These are phyloP conservation scores for Crotalus viridis DNA, from an alignment of 2,113 vertebrate genomes.

Conservation along the genomic window DNA sequence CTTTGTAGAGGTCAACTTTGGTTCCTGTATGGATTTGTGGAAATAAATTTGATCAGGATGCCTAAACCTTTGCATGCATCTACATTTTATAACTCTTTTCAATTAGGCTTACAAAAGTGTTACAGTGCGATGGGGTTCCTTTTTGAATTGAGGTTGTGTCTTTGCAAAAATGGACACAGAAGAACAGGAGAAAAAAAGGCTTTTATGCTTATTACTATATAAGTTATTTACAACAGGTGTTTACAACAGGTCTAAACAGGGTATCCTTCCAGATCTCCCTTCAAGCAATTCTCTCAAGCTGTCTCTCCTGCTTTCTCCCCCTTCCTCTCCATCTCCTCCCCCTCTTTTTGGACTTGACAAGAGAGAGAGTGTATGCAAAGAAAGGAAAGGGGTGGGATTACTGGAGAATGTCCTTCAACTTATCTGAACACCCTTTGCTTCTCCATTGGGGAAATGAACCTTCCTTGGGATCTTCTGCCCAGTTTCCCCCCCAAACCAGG, in stretches of 20 bases:
- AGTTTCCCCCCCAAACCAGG: background rate
- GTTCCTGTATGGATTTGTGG: background rate
- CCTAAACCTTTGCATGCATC: background rate
- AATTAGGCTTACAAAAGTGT: background rate
- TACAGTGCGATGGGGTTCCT: background rate
- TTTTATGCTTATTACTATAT: background rate
- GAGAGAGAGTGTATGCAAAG: background rate
- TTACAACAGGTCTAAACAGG: background rate
- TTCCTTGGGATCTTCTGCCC: no score
- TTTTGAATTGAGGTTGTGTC: background rate
- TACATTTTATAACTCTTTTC: background rate
- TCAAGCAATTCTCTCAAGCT: background rate
- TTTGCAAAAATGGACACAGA: background rate
- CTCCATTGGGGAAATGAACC: background rate
- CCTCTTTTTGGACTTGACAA: background rate
- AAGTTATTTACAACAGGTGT: background rate
- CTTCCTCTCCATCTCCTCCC: background rate
- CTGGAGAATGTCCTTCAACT: background rate
- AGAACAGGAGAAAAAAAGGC: background rate
- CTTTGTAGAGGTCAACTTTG: background rate
- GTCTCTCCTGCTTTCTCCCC: background rate
- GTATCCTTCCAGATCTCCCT: background rate
- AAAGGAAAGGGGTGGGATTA: background rate
- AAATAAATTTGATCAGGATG: background rate
- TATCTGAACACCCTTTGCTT: background rate